Base-by-base conservation (phyloP, 2,888 invertebrate species). In the Epistrophe eligans region DNA sequence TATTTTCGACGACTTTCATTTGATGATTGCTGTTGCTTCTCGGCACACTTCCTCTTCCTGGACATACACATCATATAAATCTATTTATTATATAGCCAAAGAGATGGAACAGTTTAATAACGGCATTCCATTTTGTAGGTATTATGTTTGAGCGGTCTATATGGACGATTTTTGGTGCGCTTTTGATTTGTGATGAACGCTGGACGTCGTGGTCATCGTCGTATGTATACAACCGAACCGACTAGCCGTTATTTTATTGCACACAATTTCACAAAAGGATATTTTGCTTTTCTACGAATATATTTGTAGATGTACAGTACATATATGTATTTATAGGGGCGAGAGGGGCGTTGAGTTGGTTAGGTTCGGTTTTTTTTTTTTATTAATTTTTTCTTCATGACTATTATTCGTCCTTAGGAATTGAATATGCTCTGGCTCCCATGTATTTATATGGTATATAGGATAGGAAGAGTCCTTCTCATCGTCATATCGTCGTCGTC, bases 221-320 rank as follows among this genome's bases (percentile, higher is more conserved):
- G n/a, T n/a, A n/a, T 28, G 45, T 40, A 57, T 10, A 57, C 15
- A 5, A 24, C 24, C n/a, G 13, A 5, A 24, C 24, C n/a, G n/a
- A 64, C 24, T 58, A 17, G 43, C 45, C 45, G 77, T 72, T 72
- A 77, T 85, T 85, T 85, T 82, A 79, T 60, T 85, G 77, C 85
- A 82, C 62, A 82, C 85, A 73, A 82, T 85, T 82, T 77, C 82
- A 85, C 85, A 82, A 85, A 82, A 82, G 73, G 73, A 72, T 80
- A 64, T 67, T 62, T 71, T 64, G 70, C 64, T 45, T 73, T 35
- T 52, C 48, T 60, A 71, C 43, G 6, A 57, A 50, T 73, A 40
- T 7, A n/a, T n/a, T n/a, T n/a, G n/a, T n/a, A n/a, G n/a, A n/a
- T n/a, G n/a, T n/a, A n/a, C n/a, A n/a, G n/a, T n/a, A 48, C 7